Evolutionary conservation across 2,888 invertebrate genomes (phyloP).

Genomic region (Dasypolia templi): DNA sequence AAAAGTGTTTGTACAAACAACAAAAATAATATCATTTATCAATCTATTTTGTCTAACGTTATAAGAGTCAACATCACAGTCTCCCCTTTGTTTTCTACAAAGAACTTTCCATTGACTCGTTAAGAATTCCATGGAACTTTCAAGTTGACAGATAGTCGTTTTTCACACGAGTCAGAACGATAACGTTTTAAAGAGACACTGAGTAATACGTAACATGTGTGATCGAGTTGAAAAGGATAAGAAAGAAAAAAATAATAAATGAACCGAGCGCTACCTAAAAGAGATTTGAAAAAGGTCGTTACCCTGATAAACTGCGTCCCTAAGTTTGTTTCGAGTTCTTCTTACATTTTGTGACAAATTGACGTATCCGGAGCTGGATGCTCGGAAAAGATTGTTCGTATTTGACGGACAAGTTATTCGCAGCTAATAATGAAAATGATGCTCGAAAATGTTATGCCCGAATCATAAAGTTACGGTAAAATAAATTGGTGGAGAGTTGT

Average conservation of each 20-base stretch:
- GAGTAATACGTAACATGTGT: slow-evolving; percentile 87
- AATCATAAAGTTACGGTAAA: not conserved
- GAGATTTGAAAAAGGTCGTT: slow-evolving; percentile 89
- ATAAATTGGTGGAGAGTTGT: not conserved
- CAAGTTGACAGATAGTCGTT: slow-evolving; percentile 84
- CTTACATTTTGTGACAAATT: slow-evolving; percentile 80
- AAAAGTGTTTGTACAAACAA: too few relatives aligned
- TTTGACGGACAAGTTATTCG: slow-evolving; percentile 58
- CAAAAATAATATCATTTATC: too few relatives aligned
- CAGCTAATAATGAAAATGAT: slow-evolving; percentile 35
- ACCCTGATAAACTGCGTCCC: slow-evolving; percentile 87
- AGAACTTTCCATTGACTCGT: slow-evolving; percentile 52
- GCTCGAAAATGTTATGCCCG: not conserved
- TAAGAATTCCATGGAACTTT: slow-evolving; percentile 65
- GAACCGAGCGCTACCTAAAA: slow-evolving; percentile 87
- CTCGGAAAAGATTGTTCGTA: slow-evolving; percentile 50
- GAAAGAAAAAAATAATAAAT: slow-evolving; percentile 88
- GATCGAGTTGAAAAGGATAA: slow-evolving; percentile 87
- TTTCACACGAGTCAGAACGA: slow-evolving; percentile 82
- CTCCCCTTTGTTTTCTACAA: slow-evolving; percentile 15
- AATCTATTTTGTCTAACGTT: too few relatives aligned
- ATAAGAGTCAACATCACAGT: slow-evolving; percentile 9
- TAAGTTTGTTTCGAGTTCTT: slow-evolving; percentile 79
- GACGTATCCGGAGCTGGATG: slow-evolving; percentile 64
- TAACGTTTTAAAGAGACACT: slow-evolving; percentile 84